phyloP scores from a whole-genome alignment of 2,113 vertebrate species.

The Phyllostomus hastatus region DNA sequence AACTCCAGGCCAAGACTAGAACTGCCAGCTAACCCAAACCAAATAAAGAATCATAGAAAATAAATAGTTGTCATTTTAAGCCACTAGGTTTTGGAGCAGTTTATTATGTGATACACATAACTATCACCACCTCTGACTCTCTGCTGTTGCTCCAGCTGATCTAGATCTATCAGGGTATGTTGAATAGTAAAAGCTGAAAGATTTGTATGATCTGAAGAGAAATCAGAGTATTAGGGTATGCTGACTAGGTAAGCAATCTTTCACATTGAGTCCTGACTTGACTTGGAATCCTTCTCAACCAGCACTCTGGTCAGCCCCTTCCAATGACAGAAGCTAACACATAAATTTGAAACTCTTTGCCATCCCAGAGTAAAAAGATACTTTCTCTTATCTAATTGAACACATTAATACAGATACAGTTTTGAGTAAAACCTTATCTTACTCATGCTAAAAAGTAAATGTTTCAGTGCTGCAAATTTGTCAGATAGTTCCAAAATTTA shows the following conservation, averaged over 20 bases:
- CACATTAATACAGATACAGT: not conserved
- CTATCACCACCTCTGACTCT: not conserved
- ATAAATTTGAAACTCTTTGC: not conserved
- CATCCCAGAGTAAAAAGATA: not conserved
- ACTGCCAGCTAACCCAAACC: not conserved
- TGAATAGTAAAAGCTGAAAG: too few species aligned
- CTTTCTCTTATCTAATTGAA: not conserved
- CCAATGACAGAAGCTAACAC: not conserved
- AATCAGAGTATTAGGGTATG: too few species aligned
- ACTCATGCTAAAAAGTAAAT: too few species aligned
- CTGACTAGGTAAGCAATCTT: rapidly evolving
- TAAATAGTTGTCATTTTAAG: not conserved
- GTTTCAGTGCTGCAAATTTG: not conserved
- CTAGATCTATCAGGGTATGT: too few species aligned
- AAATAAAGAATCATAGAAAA: not conserved
- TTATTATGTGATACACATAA: rapidly evolving
- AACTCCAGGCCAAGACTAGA: not conserved
- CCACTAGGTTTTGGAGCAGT: not conserved
- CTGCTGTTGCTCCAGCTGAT: too few species aligned
- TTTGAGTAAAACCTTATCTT: not conserved
- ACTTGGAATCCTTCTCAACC: not conserved
- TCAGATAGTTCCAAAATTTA: not conserved
- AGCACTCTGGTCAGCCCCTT: not conserved
- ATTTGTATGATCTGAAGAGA: too few species aligned
- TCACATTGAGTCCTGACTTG: not conserved